phyloP scores from a whole-genome alignment of 2,797 vertebrate genomes.

The Amazona finschi region DNA sequence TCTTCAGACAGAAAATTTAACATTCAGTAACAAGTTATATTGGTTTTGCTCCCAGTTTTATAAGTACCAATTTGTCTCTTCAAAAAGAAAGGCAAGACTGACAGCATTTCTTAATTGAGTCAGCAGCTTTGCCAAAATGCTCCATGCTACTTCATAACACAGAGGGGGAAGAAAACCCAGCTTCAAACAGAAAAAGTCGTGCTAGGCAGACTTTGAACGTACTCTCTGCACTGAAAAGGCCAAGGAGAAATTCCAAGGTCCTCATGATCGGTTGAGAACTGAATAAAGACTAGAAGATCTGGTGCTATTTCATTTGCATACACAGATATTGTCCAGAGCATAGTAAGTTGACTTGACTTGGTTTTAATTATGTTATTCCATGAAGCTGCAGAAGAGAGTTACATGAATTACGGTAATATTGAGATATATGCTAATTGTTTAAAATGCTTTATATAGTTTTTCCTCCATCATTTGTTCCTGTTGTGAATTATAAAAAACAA shows the following conservation, averaged over 20 bases:
- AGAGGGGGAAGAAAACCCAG: neutral
- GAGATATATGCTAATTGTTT: neutral
- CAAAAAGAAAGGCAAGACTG: slow-evolving; percentile 6
- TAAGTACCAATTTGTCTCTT: slow-evolving; percentile 47
- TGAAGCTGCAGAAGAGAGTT: neutral
- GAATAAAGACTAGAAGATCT: neutral
- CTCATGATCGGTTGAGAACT: neutral
- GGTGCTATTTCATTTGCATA: neutral
- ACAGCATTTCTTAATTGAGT: slow-evolving; percentile 26
- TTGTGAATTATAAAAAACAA: neutral
- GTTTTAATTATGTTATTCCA: neutral
- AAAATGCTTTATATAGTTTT: neutral
- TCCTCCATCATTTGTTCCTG: neutral
- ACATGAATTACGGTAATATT: neutral
- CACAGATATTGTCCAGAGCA: neutral
- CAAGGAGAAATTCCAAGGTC: neutral
- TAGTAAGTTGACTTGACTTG: neutral
- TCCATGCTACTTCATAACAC: neutral
- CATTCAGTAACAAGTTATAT: slow-evolving; percentile 18
- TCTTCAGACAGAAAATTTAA: slow-evolving; percentile 38
- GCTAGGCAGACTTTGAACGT: neutral
- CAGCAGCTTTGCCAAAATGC: neutral
- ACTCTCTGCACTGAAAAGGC: neutral
- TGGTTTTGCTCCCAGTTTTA: slow-evolving; percentile 15
- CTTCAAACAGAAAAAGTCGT: neutral